Evolutionary conservation across 2,888 invertebrate species (phyloP).

Genomic region (Gerris lacustris): DNA sequence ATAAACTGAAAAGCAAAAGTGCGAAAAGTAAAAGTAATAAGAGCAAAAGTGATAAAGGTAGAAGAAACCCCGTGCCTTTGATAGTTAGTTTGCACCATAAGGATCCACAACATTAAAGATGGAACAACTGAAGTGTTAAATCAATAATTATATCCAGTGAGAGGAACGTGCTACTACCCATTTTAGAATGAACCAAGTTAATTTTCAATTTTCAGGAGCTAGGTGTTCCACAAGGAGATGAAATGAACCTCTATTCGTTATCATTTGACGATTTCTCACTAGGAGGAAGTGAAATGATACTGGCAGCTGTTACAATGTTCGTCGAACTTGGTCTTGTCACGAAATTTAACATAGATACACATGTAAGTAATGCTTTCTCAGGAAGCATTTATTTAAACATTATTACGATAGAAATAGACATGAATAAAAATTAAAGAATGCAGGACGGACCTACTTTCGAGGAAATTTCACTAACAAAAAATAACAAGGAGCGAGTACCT

Average conservation of each 20-base stretch:
- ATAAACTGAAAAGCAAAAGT: no score
- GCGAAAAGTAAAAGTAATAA: no score
- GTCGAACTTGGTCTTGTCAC: conserved; percentile 40
- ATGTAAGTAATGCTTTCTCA: conserved; percentile 32
- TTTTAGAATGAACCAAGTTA: no score
- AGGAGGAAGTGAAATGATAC: conserved; percentile 40
- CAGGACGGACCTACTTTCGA: no score
- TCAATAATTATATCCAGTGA: not conserved
- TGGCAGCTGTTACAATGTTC: conserved; percentile 42
- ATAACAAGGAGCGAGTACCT: no score
- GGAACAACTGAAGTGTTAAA: no score
- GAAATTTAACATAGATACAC: conserved; percentile 40
- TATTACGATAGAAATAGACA: not conserved
- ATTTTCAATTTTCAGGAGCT: conserved; percentile 29
- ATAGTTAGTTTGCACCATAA: no score
- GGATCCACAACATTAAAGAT: no score
- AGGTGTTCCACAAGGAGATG: conserved; percentile 36
- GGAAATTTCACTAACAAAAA: no score
- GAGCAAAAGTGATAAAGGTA: no score
- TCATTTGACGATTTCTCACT: conserved; percentile 43
- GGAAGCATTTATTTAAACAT: not conserved
- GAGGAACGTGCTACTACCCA: no score
- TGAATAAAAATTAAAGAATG: not conserved
- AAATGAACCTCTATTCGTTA: conserved; percentile 38
- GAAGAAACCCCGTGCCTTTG: no score